Evolutionary conservation across 2,888 invertebrate genomes (phyloP).

Genomic region (Chloromyia formosa): DNA sequence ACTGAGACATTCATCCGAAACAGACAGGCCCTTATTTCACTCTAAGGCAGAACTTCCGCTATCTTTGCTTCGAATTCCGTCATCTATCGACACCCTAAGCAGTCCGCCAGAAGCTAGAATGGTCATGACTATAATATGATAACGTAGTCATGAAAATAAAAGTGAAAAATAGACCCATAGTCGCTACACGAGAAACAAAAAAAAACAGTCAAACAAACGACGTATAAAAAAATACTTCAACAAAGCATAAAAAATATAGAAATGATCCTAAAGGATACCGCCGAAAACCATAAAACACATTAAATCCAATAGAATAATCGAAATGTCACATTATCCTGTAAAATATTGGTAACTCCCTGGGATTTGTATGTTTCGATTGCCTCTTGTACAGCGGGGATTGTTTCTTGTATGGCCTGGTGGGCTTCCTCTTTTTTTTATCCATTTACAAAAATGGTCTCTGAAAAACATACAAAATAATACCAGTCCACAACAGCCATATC

Average conservation of each 20-base stretch:
- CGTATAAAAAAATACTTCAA: slow-evolving; percentile 36
- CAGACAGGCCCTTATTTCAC: too few species aligned
- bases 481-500: slow-evolving; percentile 8
- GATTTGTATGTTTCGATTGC: slow-evolving; percentile 48
- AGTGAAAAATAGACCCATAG: slow-evolving; percentile 25
- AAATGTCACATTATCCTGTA: slow-evolving; percentile 65
- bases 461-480: slow-evolving; percentile 30
- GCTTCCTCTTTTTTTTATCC: slow-evolving; percentile 35
- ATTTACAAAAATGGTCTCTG: slow-evolving; percentile 27
- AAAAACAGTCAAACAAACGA: not conserved
- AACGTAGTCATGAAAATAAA: slow-evolving; percentile 37
- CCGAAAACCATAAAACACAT: slow-evolving; percentile 61
- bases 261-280: slow-evolving; percentile 44
- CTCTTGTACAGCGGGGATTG: slow-evolving; percentile 31
- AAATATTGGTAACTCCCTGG: slow-evolving; percentile 58
- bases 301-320: slow-evolving; percentile 65
- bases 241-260: slow-evolving; percentile 42
- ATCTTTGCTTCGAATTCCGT: too few species aligned
- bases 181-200: slow-evolving; percentile 11
- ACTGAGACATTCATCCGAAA: too few species aligned
- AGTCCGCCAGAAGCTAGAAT: not conserved
- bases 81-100: not conserved
- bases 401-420: slow-evolving; percentile 10
- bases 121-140: slow-evolving; percentile 30
- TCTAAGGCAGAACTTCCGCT: too few species aligned